Evolutionary conservation across 92 coral and sea anemone genomes (phyloP), one percentile per base, ranked within the genome.

Genomic region (Paramuricea clavata): DNA sequence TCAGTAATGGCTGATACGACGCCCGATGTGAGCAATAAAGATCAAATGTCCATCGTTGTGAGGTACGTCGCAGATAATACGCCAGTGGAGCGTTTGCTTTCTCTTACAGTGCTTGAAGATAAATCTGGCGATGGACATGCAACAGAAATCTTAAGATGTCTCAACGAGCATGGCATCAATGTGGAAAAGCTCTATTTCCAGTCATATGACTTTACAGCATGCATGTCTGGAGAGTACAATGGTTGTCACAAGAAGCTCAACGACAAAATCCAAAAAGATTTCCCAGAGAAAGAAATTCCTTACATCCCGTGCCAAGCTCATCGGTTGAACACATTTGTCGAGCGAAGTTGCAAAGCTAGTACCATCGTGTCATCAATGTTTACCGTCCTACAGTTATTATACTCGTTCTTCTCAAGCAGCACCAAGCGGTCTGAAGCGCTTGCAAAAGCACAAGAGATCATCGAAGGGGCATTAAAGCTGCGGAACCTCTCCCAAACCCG

Each of bases 151-250:
- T 75, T 25, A 11, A n/a, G n/a, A n/a, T n/a, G 35, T 49, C 81
- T 75, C 36, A 75, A 75, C 64, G 42, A 44, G 15, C 81, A 75
- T 49, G 39, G 62, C 61, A 52, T 75, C 19, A 64, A 75, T 75
- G 81, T 75, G 33, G 62, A 52, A 23, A 75, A 75, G 81, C 81
- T 75, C 1, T 49, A 75, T 75, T 75, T 75, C 30, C 81, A 75
- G 81, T 75, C 81, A 21, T 44, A 75, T 47, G 81, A 75, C 64
- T 75, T 75, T 36, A 32, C 81, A 25, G 62, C 64, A 7, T 75
- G 81, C 64, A 49, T 75, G 81, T 75, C 81, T 75, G 81, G 81
- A 32, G n/a, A n/a, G n/a, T n/a, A n/a, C n/a, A n/a, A n/a, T n/a
- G n/a, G n/a, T n/a, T n/a, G n/a, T n/a, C n/a, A n/a, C n/a, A n/a